phyloP scores from a whole-genome alignment of 2,113 vertebrate genomes.

The Vireo altiloquus region DNA sequence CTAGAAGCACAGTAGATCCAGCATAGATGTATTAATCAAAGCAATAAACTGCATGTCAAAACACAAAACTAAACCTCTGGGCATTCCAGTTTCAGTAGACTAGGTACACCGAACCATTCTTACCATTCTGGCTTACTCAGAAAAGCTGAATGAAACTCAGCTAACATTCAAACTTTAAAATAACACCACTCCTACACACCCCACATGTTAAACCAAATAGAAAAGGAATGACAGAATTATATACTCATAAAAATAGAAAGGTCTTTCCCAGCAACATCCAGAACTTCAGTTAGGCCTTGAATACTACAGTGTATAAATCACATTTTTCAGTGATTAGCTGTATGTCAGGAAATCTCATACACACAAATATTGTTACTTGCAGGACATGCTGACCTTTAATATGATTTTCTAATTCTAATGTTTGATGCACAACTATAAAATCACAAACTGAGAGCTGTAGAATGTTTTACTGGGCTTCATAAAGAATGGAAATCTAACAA shows the following conservation, averaged over 20 bases:
- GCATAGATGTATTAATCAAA: neutral
- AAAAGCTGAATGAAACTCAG: neutral
- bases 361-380: neutral
- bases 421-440: neutral
- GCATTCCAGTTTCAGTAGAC: neutral
- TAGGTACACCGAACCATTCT: neutral
- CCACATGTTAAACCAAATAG: neutral
- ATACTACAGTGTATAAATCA: neutral
- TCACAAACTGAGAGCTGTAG: neutral
- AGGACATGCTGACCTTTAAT: neutral
- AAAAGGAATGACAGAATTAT: neutral
- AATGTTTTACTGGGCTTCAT: neutral
- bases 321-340: neutral
- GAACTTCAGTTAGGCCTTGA: neutral
- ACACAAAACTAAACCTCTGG: neutral
- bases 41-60: neutral
- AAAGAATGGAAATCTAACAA: neutral
- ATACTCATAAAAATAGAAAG: neutral
- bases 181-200: neutral
- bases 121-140: neutral
- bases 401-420: neutral
- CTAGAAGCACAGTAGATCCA: neutral
- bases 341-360: neutral
- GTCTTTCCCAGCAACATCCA: neutral
- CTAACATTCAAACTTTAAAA: neutral